phyloP scores from a whole-genome alignment of 2,113 vertebrate species.

The Salvator merianae region DNA sequence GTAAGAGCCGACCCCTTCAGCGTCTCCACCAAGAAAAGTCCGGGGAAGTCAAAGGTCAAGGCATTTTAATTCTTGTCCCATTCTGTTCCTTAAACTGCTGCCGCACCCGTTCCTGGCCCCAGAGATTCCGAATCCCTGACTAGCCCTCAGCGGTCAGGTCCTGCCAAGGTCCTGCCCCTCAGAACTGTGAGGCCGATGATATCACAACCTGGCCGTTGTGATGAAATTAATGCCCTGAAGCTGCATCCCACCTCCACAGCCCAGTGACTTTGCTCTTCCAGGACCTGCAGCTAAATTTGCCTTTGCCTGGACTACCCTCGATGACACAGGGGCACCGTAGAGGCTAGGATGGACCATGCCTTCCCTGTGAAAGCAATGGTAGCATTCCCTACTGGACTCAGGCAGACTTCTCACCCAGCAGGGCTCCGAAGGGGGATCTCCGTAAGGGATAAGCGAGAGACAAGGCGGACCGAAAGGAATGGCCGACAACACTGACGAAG shows the following conservation, averaged over 20 bases:
- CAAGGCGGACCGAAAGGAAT: background rate
- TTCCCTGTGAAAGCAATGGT: background rate
- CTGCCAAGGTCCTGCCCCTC: background rate
- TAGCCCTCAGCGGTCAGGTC: background rate
- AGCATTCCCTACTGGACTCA: background rate
- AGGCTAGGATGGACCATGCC: background rate
- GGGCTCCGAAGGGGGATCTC: background rate
- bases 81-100: no score
- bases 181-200: background rate
- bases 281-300: background rate
- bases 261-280: no score
- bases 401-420: background rate
- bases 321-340: background rate
- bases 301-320: background rate
- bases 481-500: background rate
- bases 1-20: no score
- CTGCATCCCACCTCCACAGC: background rate
- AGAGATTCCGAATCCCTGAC: no score
- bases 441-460: background rate
- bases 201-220: conserved; percentile 15
- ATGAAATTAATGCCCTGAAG: background rate
- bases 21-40: no score
- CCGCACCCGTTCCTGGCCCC: no score
- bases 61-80: no score
- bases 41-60: no score